Conservation (phyloP, 23 tunicate genomes). For the Ascidia mentula region DNA sequence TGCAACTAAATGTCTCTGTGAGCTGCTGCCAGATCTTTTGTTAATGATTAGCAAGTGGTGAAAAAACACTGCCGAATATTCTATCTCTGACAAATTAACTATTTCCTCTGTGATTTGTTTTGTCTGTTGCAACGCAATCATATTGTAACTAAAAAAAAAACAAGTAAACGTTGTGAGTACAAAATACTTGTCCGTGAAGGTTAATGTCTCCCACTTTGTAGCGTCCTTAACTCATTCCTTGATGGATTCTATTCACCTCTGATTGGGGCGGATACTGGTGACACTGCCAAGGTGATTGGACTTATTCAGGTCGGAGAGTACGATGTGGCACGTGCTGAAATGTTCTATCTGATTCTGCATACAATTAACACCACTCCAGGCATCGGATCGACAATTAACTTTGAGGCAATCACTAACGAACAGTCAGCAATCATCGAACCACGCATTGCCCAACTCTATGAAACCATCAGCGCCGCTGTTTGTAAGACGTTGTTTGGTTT, state of each 20-base stretch:
- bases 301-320: slow-evolving; percentile 26
- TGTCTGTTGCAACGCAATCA: no score
- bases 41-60: background rate
- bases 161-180: no score
- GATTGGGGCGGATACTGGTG: background rate
- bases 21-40: no score
- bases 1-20: no score
- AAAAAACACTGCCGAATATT: background rate
- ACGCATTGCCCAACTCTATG: background rate
- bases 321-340: slow-evolving; percentile 42
- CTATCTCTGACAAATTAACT: no score
- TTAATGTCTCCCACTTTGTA: background rate
- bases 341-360: slow-evolving; percentile 8
- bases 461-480: slow-evolving; percentile 7
- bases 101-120: no score
- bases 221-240: background rate
- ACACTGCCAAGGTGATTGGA: slow-evolving; percentile 29
- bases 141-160: no score
- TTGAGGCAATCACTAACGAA: background rate
- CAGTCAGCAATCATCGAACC: background rate
- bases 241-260: background rate
- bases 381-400: background rate
- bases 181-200: no score
- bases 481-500: slow-evolving; percentile 1
- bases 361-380: background rate